Base-by-base conservation (phyloP, 35 echinoderm and acorn worm species). In the Acanthaster planci region DNA sequence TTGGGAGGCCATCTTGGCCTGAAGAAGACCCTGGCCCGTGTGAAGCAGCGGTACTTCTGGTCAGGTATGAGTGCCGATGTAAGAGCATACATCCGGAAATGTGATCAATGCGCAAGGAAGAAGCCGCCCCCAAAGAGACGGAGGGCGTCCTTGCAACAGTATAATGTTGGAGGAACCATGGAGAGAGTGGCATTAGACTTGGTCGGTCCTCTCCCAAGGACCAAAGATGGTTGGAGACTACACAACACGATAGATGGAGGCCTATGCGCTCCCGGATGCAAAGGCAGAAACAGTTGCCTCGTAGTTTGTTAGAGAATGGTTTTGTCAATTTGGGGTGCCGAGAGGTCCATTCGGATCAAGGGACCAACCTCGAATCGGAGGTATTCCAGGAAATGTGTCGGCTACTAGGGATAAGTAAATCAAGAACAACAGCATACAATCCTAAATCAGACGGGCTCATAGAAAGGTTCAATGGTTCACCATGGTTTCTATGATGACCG, bases 181-280 rank as follows among this genome's bases (percentile, higher is more conserved):
- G 75, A 80, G 35, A 35, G 85, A 18, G 40, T 87, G 15, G 85
- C 85, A 6, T 10, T 87, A 12, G 85, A 87, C 18, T 17, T 87
- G 14, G 2, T 87, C 2, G 85, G 85, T 2, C 85, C 67, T 8
- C 36, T 87, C 1, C 67, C 85, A 15, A 40, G 80, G 75, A 87
- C 67, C 9, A 5, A 42, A 2, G 3, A 29, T 17, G 1, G 75
- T 91, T 51, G 80, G 42, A 8, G 89, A 91, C 37, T 91, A 86
- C 36, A 57, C 79, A 27, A 91, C 83, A 37, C 67, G 76, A 75
- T 91, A 56, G 84, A 81, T 84, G 51, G 89, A 91, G 60, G 84
- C 89, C 1, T 91, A 86, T 53, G 58, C 89, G 30, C 44, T 86
- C 5, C 79, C 76, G 16, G 53, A 91, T 50, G 14, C 86, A 37